phyloP scores from a whole-genome alignment of 2,113 vertebrate species.

The Tyrannus savana region DNA sequence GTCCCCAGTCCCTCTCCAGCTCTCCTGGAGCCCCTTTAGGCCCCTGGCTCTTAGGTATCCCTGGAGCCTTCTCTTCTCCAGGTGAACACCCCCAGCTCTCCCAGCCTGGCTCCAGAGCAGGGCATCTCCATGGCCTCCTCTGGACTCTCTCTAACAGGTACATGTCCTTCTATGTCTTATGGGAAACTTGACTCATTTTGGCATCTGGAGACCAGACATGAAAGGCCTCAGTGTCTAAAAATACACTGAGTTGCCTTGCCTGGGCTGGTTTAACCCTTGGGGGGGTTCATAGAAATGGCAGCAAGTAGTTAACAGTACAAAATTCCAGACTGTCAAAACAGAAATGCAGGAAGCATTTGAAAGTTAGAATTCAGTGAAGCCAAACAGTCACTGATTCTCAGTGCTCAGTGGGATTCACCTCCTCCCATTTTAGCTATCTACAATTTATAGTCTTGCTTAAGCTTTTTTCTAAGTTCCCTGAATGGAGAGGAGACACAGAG shows the following conservation, averaged over 20 bases:
- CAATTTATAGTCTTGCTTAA: neutral
- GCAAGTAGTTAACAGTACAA: neutral
- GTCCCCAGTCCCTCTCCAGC: neutral
- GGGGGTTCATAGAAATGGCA: neutral
- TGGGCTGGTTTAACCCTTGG: neutral
- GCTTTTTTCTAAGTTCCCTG: slow-evolving; percentile 21
- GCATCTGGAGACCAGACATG: neutral
- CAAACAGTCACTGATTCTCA: neutral
- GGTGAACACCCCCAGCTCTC: fast-evolving
- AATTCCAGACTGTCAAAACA: neutral
- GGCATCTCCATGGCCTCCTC: fast-evolving
- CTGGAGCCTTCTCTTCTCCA: neutral
- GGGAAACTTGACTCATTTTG: neutral
- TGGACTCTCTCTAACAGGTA: neutral
- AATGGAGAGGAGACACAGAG: neutral
- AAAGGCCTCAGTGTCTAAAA: neutral
- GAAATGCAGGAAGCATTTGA: neutral
- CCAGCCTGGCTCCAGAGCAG: neutral
- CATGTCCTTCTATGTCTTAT: neutral
- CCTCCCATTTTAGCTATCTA: neutral
- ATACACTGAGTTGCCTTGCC: neutral
- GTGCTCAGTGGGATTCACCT: neutral
- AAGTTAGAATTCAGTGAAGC: neutral
- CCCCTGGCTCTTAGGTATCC: neutral
- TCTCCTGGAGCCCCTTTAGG: neutral